Conservation (phyloP, 2,113 vertebrate species). For the Rhipidura dahli region DNA sequence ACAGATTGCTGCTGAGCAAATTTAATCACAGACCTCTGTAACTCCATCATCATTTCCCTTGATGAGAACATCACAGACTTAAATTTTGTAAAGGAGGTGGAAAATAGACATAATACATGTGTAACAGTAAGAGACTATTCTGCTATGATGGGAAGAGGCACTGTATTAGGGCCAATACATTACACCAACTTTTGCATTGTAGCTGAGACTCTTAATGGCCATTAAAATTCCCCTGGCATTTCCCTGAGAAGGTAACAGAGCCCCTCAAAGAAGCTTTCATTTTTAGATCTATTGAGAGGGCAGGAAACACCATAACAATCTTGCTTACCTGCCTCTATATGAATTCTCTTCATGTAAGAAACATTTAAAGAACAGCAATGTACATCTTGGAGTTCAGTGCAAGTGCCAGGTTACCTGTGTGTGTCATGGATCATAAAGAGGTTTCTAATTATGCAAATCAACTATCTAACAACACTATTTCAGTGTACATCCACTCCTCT, state of each 20-base stretch:
- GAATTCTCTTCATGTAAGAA: not conserved
- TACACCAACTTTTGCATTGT: constrained; percentile 57
- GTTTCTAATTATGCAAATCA: not conserved
- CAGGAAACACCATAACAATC: not conserved
- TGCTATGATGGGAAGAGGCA: constrained; percentile 58
- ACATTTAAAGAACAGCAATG: not conserved
- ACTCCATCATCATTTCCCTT: constrained; percentile 72
- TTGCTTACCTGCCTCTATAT: not conserved
- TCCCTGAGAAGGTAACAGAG: constrained; percentile 25
- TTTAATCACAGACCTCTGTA: constrained; percentile 73
- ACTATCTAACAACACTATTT: not conserved
- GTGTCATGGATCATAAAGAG: not conserved
- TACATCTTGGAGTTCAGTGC: not conserved
- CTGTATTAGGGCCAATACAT: constrained; percentile 62
- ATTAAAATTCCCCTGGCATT: constrained; percentile 62
- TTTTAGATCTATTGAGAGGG: not conserved
- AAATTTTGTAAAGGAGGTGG: constrained; percentile 69
- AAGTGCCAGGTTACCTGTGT: not conserved
- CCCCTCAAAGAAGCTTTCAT: constrained; percentile 21
- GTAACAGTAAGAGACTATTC: constrained; percentile 70
- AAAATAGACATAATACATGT: constrained; percentile 56
- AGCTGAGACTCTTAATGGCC: constrained; percentile 39
- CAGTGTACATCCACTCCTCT: not conserved
- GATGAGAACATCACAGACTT: constrained; percentile 70
- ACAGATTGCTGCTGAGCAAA: constrained; percentile 67